Evolutionary conservation across 2,113 vertebrate species (phyloP), one percentile per base, ranked within the genome.

Genomic region (Brachirus orientalis): DNA sequence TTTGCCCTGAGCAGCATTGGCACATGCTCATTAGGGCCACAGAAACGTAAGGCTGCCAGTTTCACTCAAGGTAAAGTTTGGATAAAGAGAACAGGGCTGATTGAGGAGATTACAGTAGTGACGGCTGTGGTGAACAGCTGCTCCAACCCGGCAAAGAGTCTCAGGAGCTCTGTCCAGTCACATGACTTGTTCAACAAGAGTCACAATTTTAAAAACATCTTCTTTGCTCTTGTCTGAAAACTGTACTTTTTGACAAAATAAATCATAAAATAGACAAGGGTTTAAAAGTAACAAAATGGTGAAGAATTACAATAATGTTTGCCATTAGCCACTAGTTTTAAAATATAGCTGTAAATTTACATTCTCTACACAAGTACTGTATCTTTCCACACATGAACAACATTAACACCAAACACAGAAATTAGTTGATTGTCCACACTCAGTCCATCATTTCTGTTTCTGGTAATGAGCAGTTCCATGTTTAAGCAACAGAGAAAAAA

Each of bases 341-440:
- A 98, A 98, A 97, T 96, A 96, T 97, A 98, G 96, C 95, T 95
- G 95, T 96, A 98, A 97, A 98, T 98, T 94, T 98, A 98, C 96
- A 98, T 98, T 98, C 95, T 96, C 96, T 98, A 98, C 96, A 97
- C 96, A 96, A 97, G 94, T 96, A 98, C 95, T 94, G 95, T 95
- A 96, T 97, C 95, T 97, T 94, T 96, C 95, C 95, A 97, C 97
- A 98, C 95, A 93, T 94, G 95, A 96, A 98, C 96, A 94, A 98
- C 96, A 97, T 95, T 93, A 95, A 98, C 96, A 97, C 94, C 92
- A 95, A 96, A 98, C 96, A 96, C 96, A 95, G 94, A 96, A 96
- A 96, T 94, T 94, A 95, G 94, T 95, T 98, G 96, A 98, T 98
- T 98, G 96, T 98, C 97, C 97, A 95, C 96, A 96, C 94, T 96